Percentiles rank a stretch among this genome's conserved stretches.
Evolutionary conservation across 1,140 invertebrate species (phyloP).

Genomic region (Physella acuta): DNA sequence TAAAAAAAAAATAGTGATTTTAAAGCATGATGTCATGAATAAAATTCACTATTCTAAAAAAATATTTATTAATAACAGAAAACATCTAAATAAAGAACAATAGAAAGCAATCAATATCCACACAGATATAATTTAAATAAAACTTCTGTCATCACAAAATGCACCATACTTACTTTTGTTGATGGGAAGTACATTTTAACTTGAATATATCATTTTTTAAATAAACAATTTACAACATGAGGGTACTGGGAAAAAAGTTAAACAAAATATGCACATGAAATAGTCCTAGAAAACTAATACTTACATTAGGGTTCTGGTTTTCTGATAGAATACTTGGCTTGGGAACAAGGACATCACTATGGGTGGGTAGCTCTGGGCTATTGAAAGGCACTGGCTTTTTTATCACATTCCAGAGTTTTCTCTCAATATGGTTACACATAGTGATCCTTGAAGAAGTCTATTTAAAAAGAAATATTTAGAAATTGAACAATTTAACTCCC

Average conservation of each 20-base stretch:
- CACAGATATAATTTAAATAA: too few relatives aligned
- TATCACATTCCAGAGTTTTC: background rate
- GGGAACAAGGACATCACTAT: background rate
- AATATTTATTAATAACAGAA: too few relatives aligned
- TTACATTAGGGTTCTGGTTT: background rate
- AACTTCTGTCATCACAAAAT: too few relatives aligned
- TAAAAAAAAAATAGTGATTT: too few relatives aligned
- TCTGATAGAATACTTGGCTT: background rate
- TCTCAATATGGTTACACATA: background rate
- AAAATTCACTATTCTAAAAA: too few relatives aligned
- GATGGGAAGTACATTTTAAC: too few relatives aligned
- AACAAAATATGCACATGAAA: background rate
- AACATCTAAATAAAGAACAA: too few relatives aligned
- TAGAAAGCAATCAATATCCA: too few relatives aligned
- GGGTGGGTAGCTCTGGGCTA: background rate
- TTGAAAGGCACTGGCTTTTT: background rate
- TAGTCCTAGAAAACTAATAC: background rate
- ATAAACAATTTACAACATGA: background rate
- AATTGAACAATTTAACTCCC: background rate
- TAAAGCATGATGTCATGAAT: too few relatives aligned
- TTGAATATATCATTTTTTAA: too few relatives aligned
- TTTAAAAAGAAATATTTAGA: background rate
- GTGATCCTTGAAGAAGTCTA: background rate
- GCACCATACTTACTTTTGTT: too few relatives aligned
- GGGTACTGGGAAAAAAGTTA: background rate